Evolutionary conservation across 1,140 invertebrate species (phyloP).

Genomic region (Oscheius sp.): DNA sequence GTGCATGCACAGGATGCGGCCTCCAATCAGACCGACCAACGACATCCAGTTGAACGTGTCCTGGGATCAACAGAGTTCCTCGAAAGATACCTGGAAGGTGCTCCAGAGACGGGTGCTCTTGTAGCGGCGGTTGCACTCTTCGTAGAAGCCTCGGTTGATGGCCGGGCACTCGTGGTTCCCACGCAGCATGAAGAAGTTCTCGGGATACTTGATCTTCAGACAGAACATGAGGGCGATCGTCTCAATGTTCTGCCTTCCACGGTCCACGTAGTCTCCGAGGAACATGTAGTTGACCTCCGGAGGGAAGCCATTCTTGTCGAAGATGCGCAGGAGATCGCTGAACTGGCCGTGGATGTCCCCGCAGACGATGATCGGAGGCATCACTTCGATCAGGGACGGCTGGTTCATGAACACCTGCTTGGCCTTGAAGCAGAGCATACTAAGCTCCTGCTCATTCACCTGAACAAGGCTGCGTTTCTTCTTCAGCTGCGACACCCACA

Average conservation of each 20-base stretch:
- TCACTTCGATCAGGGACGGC: constrained; percentile 67
- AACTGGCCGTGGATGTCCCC: constrained; percentile 31
- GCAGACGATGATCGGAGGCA: constrained; percentile 66
- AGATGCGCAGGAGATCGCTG: constrained; percentile 60
- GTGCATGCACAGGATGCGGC: constrained; percentile 81
- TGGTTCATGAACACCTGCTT: constrained; percentile 65
- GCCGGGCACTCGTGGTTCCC: constrained; percentile 69
- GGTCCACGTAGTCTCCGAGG: constrained; percentile 50
- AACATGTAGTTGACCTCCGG: constrained; percentile 51
- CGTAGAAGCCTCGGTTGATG: constrained; percentile 69
- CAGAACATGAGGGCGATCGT: constrained; percentile 67
- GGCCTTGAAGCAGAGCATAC: neutral
- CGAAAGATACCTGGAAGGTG: constrained; percentile 61
- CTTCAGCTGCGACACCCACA: no score
- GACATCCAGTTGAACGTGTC: constrained; percentile 62
- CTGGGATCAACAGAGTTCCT: constrained; percentile 45
- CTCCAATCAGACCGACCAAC: constrained; percentile 77
- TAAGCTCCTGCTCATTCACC: neutral
- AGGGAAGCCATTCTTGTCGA: constrained; percentile 62
- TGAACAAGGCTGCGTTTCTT: no score
- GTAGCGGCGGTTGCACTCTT: constrained; percentile 67
- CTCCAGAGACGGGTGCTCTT: constrained; percentile 65
- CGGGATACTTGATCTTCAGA: constrained; percentile 67
- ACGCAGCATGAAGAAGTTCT: constrained; percentile 67
- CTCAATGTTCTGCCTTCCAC: constrained; percentile 57